phyloP scores from a whole-genome alignment of 2,888 invertebrate species.

The Girardia tigrina region DNA sequence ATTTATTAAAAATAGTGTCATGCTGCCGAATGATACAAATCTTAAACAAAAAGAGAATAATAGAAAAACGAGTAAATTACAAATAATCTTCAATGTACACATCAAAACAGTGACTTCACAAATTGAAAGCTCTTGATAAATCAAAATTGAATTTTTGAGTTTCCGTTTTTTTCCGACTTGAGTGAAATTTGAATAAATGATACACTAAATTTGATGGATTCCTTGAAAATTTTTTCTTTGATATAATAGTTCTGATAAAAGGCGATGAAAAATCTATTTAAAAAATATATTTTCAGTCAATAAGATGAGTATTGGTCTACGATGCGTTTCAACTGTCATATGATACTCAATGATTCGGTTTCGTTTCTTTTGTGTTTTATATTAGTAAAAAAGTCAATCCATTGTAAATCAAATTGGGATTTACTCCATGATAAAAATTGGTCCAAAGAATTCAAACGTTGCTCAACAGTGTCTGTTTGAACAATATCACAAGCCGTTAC shows the following conservation, averaged over 20 bases:
- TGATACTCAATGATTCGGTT: not conserved
- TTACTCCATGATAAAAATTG: slow-evolving; percentile 20
- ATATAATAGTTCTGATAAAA: no score
- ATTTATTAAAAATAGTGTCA: not conserved
- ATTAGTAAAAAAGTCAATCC: not conserved
- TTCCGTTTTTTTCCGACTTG: no score
- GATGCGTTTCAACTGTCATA: not conserved
- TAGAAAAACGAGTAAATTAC: slow-evolving; percentile 8
- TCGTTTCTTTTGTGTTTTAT: not conserved
- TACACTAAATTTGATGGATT: no score
- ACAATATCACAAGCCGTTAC: slow-evolving; percentile 23
- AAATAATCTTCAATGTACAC: slow-evolving; percentile 23
- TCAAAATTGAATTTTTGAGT: no score
- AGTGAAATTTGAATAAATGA: no score
- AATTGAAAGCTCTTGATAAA: not conserved
- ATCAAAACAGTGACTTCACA: not conserved
- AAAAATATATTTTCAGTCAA: slow-evolving; percentile 8
- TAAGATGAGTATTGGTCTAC: not conserved
- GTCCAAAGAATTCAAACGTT: slow-evolving; percentile 16
- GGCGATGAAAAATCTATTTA: not conserved
- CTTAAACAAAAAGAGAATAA: not conserved
- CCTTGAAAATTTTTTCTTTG: no score
- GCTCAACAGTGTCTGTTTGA: slow-evolving; percentile 18
- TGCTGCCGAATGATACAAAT: slow-evolving; percentile 8
- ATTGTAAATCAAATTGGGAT: slow-evolving; percentile 23